Conservation (phyloP, 1,140 invertebrate species). For the Zophobas atratus region DNA sequence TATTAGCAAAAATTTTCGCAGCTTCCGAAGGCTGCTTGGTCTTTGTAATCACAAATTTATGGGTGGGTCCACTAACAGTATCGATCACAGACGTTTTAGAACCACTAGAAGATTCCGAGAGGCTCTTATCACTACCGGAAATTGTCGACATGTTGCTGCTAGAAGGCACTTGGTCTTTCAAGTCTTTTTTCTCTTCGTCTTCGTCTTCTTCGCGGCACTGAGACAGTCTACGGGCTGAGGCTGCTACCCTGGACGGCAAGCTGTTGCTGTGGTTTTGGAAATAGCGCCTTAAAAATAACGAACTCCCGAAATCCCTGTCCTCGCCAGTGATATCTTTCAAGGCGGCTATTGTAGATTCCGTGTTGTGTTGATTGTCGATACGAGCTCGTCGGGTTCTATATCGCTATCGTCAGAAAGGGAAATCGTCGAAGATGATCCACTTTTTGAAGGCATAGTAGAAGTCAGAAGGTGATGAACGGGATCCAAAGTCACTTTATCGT, state of each 20-base stretch:
- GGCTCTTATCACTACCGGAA: constrained; percentile 63
- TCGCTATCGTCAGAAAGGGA: constrained; percentile 71
- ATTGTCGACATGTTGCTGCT: constrained; percentile 63
- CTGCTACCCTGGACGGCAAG: constrained; percentile 61
- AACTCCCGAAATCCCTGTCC: constrained; percentile 66
- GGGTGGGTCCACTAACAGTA: constrained; percentile 64
- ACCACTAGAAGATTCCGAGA: constrained; percentile 64
- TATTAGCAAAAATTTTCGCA: constrained; percentile 63
- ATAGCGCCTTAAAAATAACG: constrained; percentile 78
- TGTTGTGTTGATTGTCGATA: constrained; percentile 80
- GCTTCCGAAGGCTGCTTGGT: constrained; percentile 64
- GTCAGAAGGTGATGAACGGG: not conserved
- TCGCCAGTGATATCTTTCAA: constrained; percentile 76
- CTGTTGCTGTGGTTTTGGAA: constrained; percentile 80
- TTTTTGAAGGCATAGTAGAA: constrained; percentile 16
- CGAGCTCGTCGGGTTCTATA: constrained; percentile 76
- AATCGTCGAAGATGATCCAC: constrained; percentile 32
- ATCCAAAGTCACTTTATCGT: constrained; percentile 18
- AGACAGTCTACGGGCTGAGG: constrained; percentile 76
- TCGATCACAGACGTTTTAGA: constrained; percentile 66
- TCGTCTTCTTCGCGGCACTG: constrained; percentile 88
- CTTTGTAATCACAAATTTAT: constrained; percentile 67
- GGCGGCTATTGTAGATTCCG: constrained; percentile 77
- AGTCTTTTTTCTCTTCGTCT: constrained; percentile 76
- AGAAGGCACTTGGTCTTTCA: constrained; percentile 46